A percentile compares a stretch with the other conserved stretches of the same genome.
Evolutionary conservation across 1,140 invertebrate species (phyloP).

Genomic region (Rhizoglyphus robini): DNA sequence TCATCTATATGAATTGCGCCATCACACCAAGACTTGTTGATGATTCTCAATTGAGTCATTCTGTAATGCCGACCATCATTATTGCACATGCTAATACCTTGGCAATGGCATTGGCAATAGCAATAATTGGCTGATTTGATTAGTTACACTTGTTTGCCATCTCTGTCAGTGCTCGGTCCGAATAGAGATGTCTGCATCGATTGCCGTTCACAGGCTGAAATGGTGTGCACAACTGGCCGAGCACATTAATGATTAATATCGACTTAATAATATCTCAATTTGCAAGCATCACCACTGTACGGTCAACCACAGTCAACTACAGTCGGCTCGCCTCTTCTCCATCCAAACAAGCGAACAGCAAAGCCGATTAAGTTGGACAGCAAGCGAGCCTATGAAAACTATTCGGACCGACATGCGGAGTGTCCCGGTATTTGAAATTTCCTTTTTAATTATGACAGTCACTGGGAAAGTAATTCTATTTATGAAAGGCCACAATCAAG

Average conservation of each 20-base stretch:
- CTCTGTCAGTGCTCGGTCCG: background rate
- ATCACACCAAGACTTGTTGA: background rate
- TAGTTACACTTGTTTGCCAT: conserved; percentile 5
- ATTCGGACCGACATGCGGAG: too few species aligned
- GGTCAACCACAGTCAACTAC: too few species aligned
- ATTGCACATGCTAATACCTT: background rate
- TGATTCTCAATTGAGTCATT: background rate
- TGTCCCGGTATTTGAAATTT: too few species aligned
- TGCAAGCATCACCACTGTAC: background rate
- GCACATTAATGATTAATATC: conserved; percentile 12
- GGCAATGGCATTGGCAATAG: background rate
- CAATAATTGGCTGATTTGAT: background rate
- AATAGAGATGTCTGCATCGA: background rate
- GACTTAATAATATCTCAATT: conserved; percentile 7
- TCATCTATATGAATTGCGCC: too few species aligned
- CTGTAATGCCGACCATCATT: background rate
- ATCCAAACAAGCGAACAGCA: too few species aligned
- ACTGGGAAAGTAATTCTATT: conserved; percentile 9
- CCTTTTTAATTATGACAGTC: conserved; percentile 9
- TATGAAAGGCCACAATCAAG: conserved; percentile 8
- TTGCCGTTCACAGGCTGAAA: background rate
- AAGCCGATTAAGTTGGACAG: too few species aligned
- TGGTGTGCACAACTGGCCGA: background rate
- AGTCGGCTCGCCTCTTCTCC: too few species aligned
- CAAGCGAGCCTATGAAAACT: too few species aligned